These are phyloP conservation scores for Paratrypauchen microcephalus DNA, from an alignment of 2,797 vertebrate genomes.

Conservation along the genomic window DNA sequence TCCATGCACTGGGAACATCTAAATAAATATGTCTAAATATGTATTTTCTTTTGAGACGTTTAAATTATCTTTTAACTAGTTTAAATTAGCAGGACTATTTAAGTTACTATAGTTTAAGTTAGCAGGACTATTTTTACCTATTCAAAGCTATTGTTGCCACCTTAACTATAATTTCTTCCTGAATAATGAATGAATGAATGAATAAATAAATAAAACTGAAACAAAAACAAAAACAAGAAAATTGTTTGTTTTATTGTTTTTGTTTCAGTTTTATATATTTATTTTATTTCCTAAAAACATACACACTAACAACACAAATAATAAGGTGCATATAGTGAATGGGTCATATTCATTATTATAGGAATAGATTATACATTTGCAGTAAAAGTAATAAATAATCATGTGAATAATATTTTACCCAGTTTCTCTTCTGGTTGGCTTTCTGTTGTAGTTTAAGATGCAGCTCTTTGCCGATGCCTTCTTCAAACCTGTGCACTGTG, in stretches of 20 bases:
- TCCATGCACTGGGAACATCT: no score
- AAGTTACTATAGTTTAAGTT: no score
- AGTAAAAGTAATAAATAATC: no score
- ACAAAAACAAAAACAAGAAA: no score
- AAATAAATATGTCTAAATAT: no score
- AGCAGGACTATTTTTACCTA: not conserved
- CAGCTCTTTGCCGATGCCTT: slow-evolving; percentile 84
- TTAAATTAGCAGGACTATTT: not conserved
- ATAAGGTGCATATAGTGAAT: not conserved
- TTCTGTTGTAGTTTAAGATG: slow-evolving; percentile 90
- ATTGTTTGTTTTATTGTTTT: no score
- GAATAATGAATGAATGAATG: not conserved
- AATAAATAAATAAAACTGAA: no score
- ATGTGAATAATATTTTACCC: slow-evolving; percentile 76
- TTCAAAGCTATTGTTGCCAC: not conserved
- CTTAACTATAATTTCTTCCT: not conserved
- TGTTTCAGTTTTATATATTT: no score
- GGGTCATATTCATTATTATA: not conserved
- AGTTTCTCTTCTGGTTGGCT: slow-evolving; percentile 86
- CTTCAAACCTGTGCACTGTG: slow-evolving; percentile 84
- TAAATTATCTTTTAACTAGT: no score
- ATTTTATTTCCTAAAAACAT: no score
- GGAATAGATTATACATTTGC: not conserved
- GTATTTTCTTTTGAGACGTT: not conserved
- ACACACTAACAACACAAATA: not conserved